A percentile compares a stretch with the other conserved stretches of the same genome.
These are phyloP conservation scores for Drosophila guanche DNA, from an alignment of 1,140 invertebrate genomes.

Conservation along the genomic window DNA sequence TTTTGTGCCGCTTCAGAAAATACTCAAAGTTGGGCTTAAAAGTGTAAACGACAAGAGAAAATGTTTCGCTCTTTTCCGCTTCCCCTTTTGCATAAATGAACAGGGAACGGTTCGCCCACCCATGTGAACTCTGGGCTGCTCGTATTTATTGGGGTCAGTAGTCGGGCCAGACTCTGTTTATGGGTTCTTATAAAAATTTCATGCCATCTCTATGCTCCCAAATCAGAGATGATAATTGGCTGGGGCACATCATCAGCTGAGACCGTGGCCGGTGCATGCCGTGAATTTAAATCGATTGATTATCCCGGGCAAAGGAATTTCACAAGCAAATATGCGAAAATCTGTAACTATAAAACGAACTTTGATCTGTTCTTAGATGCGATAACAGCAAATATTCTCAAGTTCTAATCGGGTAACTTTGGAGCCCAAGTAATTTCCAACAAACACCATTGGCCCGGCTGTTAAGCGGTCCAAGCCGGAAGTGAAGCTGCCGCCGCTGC, in stretches of 20 bases:
- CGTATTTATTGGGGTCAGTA: conserved; percentile 67
- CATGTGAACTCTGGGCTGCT: conserved; percentile 28
- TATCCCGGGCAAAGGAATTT: conserved; percentile 9
- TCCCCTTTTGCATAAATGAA: conserved; percentile 69
- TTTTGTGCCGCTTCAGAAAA: conserved; percentile 44
- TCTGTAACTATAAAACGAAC: too few species aligned
- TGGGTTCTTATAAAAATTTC: conserved; percentile 48
- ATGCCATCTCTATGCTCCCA: conserved; percentile 33
- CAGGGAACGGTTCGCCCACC: conserved; percentile 43
- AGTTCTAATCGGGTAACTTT: conserved; percentile 39
- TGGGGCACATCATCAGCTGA: conserved; percentile 49
- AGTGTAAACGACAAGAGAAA: conserved; percentile 40
- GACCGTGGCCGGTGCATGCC: conserved; percentile 23
- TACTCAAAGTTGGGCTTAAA: conserved; percentile 40
- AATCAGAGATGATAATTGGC: conserved; percentile 77
- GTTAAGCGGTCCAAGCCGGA: conserved; percentile 22
- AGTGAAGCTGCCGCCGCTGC: not conserved
- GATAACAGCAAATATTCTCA: conserved; percentile 54
- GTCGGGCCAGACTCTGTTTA: conserved; percentile 24
- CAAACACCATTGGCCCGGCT: conserved; percentile 39
- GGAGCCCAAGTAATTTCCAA: conserved; percentile 16
- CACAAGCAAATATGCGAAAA: too few species aligned
- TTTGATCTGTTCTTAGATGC: too few species aligned
- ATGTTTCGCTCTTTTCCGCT: conserved; percentile 8
- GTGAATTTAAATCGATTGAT: conserved; percentile 64